Conservation (phyloP, 1,140 invertebrate genomes). For the Danaus plexippus region DNA sequence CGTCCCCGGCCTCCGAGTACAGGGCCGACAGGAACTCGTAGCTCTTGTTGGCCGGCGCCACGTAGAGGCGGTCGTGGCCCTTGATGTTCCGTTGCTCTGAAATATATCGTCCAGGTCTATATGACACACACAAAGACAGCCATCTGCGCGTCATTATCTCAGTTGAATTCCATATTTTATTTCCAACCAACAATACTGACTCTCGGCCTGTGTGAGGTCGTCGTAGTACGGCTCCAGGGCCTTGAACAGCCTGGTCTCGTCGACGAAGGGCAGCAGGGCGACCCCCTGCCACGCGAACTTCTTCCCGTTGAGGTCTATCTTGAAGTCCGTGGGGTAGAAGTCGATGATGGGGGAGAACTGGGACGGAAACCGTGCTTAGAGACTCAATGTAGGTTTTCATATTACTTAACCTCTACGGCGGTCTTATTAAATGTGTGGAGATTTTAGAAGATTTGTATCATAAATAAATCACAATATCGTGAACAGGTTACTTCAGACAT, state of each 20-base stretch:
- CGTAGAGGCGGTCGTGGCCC: conserved; percentile 87
- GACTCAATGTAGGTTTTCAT: no score
- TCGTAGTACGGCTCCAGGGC: conserved; percentile 88
- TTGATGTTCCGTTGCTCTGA: conserved; percentile 74
- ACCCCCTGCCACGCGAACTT: conserved; percentile 99
- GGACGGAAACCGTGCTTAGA: conserved; percentile 27
- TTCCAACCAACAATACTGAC: conserved; percentile 50
- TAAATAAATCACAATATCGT: no score
- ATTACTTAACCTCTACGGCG: no score
- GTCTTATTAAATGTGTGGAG: no score
- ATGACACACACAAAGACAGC: no score
- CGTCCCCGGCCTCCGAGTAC: conserved; percentile 70
- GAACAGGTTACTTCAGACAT: no score
- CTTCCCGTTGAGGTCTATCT: conserved; percentile 99
- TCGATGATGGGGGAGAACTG: conserved; percentile 96
- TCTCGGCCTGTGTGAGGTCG: conserved; percentile 85
- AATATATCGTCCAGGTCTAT: background rate
- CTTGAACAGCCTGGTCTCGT: conserved; percentile 91
- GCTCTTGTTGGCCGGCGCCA: conserved; percentile 78
- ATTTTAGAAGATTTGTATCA: no score
- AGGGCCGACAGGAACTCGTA: conserved; percentile 81
- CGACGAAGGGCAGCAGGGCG: conserved; percentile 97
- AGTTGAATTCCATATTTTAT: no score
- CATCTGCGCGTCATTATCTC: no score
- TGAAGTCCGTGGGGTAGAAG: conserved; percentile 99